Base-by-base conservation (phyloP, 2,113 vertebrate species). In the Callionymus lyra region DNA sequence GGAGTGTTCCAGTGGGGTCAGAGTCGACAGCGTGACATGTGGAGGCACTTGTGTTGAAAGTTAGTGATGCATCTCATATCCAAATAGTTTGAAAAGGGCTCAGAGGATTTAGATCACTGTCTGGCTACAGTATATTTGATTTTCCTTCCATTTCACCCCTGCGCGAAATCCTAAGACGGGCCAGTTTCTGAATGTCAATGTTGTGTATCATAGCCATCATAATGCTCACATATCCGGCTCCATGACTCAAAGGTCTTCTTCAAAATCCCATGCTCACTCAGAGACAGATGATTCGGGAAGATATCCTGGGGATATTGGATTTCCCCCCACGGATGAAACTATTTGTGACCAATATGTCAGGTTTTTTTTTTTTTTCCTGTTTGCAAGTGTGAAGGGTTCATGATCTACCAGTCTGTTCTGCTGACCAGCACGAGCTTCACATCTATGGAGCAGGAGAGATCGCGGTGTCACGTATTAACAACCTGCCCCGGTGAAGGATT, bases 251-350 rank as follows among this genome's bases (percentile, higher is more conserved):
- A 70, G 63, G 74, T 76, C 74, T 72, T 27, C 59, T 53, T 77
- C 65, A 67, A 44, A 74, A 73, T 68, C 69, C 65, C 34, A 4
- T 49, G 59, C 66, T 66, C 74, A 63, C 2, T 34, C 52, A 33
- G 59, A 75, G 66, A 80, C 38, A 34, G 65, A 80, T 81, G 64
- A 79, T 71, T 79, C 68, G 56, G 55, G 37, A 60, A 79, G 65
- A 83, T 79, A 80, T 79, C 64, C 38, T 9, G 37, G 54, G 74
- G 69, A 81, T 75, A 81, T 82, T 82, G 73, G 71, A 81, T 82
- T 78, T 70, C 72, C 57, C 50, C 44, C 44, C 6, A 44, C 59
- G 70, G 72, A 80, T 70, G 66, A 76, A 73, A 66, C 70, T 71
- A 74, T 72, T 80, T 76, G 67, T 62, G 71, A 78, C 71, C 56